Base-by-base conservation (phyloP, 2,888 invertebrate species). In the Tanaodytes sp. region DNA sequence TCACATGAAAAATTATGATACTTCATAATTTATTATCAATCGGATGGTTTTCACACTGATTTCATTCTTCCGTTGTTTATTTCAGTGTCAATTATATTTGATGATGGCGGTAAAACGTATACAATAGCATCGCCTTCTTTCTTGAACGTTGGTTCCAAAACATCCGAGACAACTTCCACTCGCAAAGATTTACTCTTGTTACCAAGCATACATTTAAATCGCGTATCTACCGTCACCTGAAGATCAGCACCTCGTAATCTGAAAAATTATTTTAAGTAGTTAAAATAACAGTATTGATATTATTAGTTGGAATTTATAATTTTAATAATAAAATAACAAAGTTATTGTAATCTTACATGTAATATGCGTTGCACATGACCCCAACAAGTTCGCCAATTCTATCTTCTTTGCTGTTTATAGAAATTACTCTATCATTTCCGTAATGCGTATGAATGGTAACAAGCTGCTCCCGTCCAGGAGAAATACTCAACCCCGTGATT, bases 371-470 rank as follows among this genome's bases (percentile, higher is more conserved):
- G 78, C 91, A 90, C 3, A 97, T 86, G 54, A 93, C 89, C 11
- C 96, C 97, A 11, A 97, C 88, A 23, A 96, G 87, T 84, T 97
- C 97, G 0, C 96, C 97, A 49, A 96, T 90, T 72, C 93, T 88
- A 84, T 96, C 95, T 71, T 92, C 92, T 27, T 83, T 85, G 4
- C 86, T 77, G 42, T 85, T 86, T 67, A 97, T 87, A 0, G 95
- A 93, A 75, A 96, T 88, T 31, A 97, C 94, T 73, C 97, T 89
- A 87, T 98, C 97, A 85, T 97, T 96, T 58, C 94, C 93, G 12
- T 91, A 90, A 48, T 92, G 91, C 45, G 95, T 91, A 85, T 96
- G 96, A 74, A 97, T 88, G 52, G 95, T 92, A 65, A 94, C 89
- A 71, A 98, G 88, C 83, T 97, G 97, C 82, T 96, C 97, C 62